Conservation (phyloP, 2,888 invertebrate genomes). For the Synergus japonicus region DNA sequence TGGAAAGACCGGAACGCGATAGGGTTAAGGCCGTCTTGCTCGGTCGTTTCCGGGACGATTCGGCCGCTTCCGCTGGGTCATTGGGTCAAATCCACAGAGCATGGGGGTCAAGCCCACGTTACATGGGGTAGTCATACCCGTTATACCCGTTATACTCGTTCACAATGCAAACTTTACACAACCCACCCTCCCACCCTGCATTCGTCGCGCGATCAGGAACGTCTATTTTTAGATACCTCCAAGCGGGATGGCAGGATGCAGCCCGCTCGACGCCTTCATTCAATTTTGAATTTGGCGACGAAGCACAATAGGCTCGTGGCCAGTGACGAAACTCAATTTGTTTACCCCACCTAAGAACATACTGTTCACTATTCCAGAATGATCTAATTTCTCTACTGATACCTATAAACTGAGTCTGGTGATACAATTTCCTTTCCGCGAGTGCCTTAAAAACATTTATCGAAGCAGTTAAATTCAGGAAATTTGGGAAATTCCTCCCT, state of each 20-base stretch:
- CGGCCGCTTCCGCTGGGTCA: slow-evolving; percentile 72
- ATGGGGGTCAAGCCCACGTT: slow-evolving; percentile 67
- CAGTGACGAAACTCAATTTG: slow-evolving; percentile 28
- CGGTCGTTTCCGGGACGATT: slow-evolving; percentile 69
- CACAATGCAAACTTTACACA: slow-evolving; percentile 70
- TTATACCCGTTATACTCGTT: slow-evolving; percentile 59
- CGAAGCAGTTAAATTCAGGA: neutral
- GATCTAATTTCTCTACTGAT: neutral
- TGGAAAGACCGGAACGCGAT: slow-evolving; percentile 51
- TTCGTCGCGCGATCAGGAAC: slow-evolving; percentile 29
- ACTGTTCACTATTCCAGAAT: slow-evolving; percentile 4
- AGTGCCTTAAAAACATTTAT: neutral
- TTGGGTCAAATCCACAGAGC: slow-evolving; percentile 75
- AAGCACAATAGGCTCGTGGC: slow-evolving; percentile 11
- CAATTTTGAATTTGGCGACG: slow-evolving; percentile 40
- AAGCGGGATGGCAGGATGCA: slow-evolving; percentile 14
- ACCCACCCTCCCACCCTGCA: slow-evolving; percentile 9
- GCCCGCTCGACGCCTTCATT: slow-evolving; percentile 32
- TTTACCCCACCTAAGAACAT: slow-evolving; percentile 8
- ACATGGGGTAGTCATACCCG: slow-evolving; percentile 55
- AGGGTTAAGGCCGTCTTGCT: slow-evolving; percentile 50
- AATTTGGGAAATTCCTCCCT: neutral
- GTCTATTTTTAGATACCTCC: slow-evolving; percentile 36
- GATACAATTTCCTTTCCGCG: neutral
- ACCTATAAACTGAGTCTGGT: neutral